phyloP scores from a whole-genome alignment of 1,140 invertebrate species.

The Brachionus koreanus region DNA sequence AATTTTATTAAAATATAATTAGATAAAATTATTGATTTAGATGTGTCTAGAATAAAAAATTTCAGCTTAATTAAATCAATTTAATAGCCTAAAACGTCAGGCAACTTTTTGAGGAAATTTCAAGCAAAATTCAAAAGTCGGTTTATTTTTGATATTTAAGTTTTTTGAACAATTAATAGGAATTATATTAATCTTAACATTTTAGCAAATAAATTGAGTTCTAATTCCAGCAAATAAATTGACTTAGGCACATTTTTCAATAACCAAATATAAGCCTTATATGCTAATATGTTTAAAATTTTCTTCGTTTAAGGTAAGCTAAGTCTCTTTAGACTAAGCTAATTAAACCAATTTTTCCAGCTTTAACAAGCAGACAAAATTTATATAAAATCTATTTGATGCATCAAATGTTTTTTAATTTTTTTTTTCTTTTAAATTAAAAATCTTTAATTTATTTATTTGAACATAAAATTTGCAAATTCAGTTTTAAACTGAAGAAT shows the following conservation, averaged over 20 bases:
- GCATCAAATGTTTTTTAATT: not conserved
- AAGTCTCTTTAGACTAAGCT: not conserved
- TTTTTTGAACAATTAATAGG: not conserved
- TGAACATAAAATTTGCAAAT: not conserved
- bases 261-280: not conserved
- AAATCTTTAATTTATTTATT: not conserved
- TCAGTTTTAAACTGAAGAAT: not conserved
- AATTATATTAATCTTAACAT: not conserved
- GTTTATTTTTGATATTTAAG: not conserved
- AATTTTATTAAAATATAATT: not conserved
- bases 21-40: not conserved
- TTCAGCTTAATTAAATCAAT: not conserved
- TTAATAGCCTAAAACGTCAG: not conserved
- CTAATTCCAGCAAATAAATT: not conserved
- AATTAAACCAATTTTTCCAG: not conserved
- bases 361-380: not conserved
- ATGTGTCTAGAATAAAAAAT: not conserved
- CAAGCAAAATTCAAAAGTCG: not conserved
- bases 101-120: not conserved
- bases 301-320: not conserved
- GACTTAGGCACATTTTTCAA: not conserved
- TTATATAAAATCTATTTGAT: no score
- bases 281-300: not conserved
- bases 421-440: not conserved
- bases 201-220: not conserved